These are phyloP conservation scores for Archips crataeganus DNA, from an alignment of 2,888 invertebrate genomes.

Conservation along the genomic window DNA sequence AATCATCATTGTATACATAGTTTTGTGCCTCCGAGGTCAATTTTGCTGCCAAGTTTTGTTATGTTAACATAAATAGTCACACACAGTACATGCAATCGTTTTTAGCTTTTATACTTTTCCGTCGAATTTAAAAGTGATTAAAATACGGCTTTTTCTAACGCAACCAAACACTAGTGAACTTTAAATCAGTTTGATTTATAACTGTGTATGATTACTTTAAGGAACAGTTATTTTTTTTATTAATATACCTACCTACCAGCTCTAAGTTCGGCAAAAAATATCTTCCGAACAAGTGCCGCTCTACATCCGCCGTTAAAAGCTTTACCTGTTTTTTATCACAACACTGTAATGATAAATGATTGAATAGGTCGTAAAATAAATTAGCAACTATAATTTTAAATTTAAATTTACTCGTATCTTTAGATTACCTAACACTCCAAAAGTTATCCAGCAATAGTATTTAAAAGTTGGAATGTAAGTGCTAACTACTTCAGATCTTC, in stretches of 20 bases:
- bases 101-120: too few relatives aligned
- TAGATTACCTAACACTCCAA: background rate
- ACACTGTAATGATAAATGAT: background rate
- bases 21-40: background rate
- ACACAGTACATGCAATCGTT: too few relatives aligned
- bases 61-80: background rate
- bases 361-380: slow-evolving; percentile 9
- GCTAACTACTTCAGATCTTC: too few relatives aligned
- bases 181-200: background rate
- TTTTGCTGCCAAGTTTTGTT: background rate
- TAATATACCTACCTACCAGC: background rate
- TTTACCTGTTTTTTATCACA: slow-evolving; percentile 27
- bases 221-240: background rate
- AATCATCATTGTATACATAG: background rate
- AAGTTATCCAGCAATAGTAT: too few relatives aligned
- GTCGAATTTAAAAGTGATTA: too few relatives aligned
- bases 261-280: slow-evolving; percentile 25
- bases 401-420: background rate
- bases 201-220: background rate
- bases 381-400: background rate
- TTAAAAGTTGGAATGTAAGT: too few relatives aligned
- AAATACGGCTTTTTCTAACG: too few relatives aligned
- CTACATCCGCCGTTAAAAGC: slow-evolving; percentile 36
- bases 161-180: too few relatives aligned
- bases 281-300: slow-evolving; percentile 19